Evolutionary conservation across 2,113 vertebrate genomes (phyloP).

Genomic region (Hipposideros armiger): DNA sequence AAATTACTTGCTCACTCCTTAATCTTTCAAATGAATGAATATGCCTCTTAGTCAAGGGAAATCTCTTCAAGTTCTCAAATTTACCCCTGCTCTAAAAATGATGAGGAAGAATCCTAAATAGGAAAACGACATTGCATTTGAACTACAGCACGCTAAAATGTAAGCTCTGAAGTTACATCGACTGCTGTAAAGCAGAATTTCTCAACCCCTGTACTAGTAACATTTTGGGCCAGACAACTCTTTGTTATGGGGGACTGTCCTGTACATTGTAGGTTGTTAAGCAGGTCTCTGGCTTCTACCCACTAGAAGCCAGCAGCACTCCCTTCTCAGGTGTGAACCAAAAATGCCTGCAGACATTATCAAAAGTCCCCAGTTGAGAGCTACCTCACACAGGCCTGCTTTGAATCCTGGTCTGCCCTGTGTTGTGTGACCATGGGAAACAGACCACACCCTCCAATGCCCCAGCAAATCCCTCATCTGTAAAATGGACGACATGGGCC

Average conservation of each 20-base stretch:
- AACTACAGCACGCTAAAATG: neutral
- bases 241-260: neutral
- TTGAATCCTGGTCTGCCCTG: neutral
- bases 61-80: slow-evolving; percentile 6
- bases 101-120: neutral
- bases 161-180: neutral
- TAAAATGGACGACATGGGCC: neutral
- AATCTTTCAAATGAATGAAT: slow-evolving; percentile 43
- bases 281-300: neutral
- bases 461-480: neutral
- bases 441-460: neutral
- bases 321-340: neutral
- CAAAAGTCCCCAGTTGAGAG: neutral
- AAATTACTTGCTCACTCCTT: neutral
- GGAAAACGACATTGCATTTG: neutral
- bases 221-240: neutral
- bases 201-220: neutral
- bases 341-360: neutral
- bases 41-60: slow-evolving; percentile 11
- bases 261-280: neutral
- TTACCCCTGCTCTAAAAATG: neutral
- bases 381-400: neutral
- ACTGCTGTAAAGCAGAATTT: neutral
- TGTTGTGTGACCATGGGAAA: neutral
- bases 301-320: neutral